A percentile compares a stretch with the other conserved stretches of the same genome.
These are phyloP conservation scores for Coelinius sp. DNA, from an alignment of 2,888 invertebrate species.

Conservation along the genomic window DNA sequence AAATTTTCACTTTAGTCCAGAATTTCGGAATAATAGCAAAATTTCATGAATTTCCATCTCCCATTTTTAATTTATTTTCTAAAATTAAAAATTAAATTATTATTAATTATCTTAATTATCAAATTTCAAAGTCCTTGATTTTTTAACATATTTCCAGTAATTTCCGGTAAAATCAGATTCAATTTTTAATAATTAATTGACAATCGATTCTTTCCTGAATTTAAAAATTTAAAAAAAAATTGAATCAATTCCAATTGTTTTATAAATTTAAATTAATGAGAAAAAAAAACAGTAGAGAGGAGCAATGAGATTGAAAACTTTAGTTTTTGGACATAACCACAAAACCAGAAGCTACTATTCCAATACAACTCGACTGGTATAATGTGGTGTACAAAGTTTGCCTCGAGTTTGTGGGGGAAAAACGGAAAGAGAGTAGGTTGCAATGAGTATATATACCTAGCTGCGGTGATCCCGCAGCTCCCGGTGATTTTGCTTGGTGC, in stretches of 20 bases:
- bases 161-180: no score
- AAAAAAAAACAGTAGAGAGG: not conserved
- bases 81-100: no score
- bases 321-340: conserved; percentile 6
- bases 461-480: not conserved
- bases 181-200: no score
- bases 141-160: no score
- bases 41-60: no score
- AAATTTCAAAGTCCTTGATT: no score
- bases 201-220: no score
- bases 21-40: not conserved
- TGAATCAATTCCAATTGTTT: not conserved
- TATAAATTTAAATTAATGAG: not conserved
- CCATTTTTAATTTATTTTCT: no score
- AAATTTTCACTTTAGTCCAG: not conserved
- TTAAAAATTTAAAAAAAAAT: not conserved
- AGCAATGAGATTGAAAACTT: conserved; percentile 15
- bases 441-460: not conserved
- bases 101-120: no score
- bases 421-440: not conserved
- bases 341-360: conserved; percentile 17
- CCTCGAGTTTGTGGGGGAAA: conserved; percentile 34
- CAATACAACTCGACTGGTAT: conserved; percentile 44
- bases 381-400: conserved; percentile 60
- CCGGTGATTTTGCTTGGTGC: not conserved